phyloP scores from a whole-genome alignment of 2,113 vertebrate species.

The Lepus timidus region DNA sequence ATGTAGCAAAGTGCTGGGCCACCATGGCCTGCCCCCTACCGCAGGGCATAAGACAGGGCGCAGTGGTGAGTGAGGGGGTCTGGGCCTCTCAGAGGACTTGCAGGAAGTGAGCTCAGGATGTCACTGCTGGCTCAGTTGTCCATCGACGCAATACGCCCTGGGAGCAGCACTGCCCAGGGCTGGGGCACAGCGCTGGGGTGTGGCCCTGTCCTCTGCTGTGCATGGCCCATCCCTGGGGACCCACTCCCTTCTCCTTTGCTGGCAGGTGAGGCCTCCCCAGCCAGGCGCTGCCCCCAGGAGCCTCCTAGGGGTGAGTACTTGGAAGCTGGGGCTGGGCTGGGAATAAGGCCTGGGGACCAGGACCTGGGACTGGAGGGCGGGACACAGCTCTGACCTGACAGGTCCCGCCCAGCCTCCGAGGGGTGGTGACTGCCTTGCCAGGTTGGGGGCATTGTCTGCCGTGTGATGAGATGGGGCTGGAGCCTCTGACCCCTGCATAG shows the following conservation, averaged over 20 bases:
- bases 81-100: not conserved
- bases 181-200: not conserved
- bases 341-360: not conserved
- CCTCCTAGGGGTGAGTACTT: slow-evolving; percentile 65
- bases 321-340: fast-evolving
- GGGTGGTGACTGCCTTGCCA: not conserved
- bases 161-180: not conserved
- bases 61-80: not conserved
- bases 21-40: not conserved
- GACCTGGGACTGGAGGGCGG: not conserved
- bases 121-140: not conserved
- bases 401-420: no score
- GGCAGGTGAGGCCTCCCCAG: slow-evolving; percentile 61
- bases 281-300: slow-evolving; percentile 60
- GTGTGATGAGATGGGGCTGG: not conserved
- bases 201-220: no score
- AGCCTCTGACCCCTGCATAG: not conserved
- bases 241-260: slow-evolving; percentile 44
- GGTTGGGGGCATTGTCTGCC: not conserved
- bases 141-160: no score
- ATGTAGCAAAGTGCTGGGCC: not conserved
- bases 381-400: not conserved
- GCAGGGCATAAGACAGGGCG: not conserved
- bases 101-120: not conserved
- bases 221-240: not conserved